Evolutionary conservation across 2,888 invertebrate genomes (phyloP).

Genomic region (Noctua janthe): DNA sequence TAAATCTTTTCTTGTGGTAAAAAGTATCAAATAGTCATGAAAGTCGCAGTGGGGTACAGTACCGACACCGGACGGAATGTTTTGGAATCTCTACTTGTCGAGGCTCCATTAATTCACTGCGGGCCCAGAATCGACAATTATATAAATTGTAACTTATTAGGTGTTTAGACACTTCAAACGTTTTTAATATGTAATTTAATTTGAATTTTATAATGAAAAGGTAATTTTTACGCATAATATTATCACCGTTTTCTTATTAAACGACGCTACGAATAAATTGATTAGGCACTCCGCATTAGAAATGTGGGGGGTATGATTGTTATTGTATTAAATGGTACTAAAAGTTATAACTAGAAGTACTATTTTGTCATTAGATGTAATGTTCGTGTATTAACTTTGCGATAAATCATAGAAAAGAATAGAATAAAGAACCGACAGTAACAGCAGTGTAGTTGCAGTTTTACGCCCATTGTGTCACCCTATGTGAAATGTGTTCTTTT

Average conservation of each 20-base stretch:
- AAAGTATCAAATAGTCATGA: neutral
- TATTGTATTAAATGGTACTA: neutral
- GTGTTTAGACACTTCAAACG: slow-evolving; percentile 40
- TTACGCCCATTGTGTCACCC: too few relatives aligned
- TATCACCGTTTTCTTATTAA: slow-evolving; percentile 18
- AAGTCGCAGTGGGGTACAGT: neutral
- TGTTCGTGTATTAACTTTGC: neutral
- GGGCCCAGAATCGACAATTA: neutral
- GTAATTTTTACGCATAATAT: slow-evolving; percentile 28
- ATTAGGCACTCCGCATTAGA: too few relatives aligned
- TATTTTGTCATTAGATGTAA: neutral
- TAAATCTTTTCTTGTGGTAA: neutral
- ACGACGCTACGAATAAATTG: slow-evolving; percentile 23
- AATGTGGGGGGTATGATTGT: neutral
- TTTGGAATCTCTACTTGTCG: neutral
- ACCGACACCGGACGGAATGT: too few relatives aligned
- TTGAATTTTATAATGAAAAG: slow-evolving; percentile 56
- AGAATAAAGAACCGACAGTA: too few relatives aligned
- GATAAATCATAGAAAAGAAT: neutral
- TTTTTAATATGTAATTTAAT: slow-evolving; percentile 52
- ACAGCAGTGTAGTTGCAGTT: too few relatives aligned
- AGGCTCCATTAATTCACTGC: neutral
- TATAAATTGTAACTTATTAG: slow-evolving; percentile 20
- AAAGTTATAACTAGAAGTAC: neutral
- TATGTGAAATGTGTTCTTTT: too few relatives aligned